Evolutionary conservation across 2,797 vertebrate species (phyloP), one percentile per base, ranked within the genome.

Genomic region (Varecia variegata): DNA sequence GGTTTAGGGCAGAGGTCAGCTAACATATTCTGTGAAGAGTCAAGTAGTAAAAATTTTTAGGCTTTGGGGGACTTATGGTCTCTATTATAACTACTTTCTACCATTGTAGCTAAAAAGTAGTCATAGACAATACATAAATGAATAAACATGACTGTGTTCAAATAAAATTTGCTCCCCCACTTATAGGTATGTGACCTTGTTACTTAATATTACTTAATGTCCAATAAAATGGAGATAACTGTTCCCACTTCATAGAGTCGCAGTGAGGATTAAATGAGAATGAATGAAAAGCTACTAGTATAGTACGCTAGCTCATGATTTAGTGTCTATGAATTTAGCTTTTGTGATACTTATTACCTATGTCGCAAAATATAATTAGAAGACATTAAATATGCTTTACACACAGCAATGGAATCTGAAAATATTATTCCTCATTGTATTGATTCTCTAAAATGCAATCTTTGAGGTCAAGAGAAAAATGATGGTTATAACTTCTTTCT

Each of bases 31-130:
- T 94, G 32, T 83, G 68, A 74, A 67, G 54, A 43, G 43, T 18
- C 45, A 93, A 84, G 80, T 0, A 80, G 50, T 83, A 73, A 89
- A 43, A 58, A 82, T 86, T 83, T 88, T 86, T 88, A 96, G 58
- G 68, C 4, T 79, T 35, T 76, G 60, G 54, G 43, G 40, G 5
- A 25, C 50, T 80, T 6, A 70, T 32, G 7, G 38, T 85, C 73
- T 82, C 38, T 65, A 45, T 65, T 54, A 52, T 38, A 85, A 89
- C 58, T 74, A 73, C 67, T 93, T 90, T 80, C 81, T 65, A 80
- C 54, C 52, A 60, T 0, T 73, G 35, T 25, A 50, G 58, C n/a
- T 54, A 30, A 95, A 77, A 82, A 93, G 40, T 11, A 43, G 71
- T 27, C 67, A 85, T 0, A 38, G n/a, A 70, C 50, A 50, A 84